Conservation (phyloP, 2,888 invertebrate genomes). For the Sphecodes monilicornis region DNA sequence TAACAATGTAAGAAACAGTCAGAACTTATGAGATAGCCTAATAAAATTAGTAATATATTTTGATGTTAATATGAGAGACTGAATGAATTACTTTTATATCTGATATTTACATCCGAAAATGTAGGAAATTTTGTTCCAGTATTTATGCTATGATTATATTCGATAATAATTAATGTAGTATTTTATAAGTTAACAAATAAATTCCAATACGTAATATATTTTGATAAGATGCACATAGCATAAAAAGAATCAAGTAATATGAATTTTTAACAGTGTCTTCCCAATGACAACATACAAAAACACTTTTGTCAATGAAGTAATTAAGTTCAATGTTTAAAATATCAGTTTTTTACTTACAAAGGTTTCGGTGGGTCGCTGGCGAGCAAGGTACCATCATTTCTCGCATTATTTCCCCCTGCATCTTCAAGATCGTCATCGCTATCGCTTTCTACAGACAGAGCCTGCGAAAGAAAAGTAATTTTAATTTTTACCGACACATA, state of each 20-base stretch:
- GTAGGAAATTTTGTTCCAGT: not conserved
- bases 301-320: not conserved
- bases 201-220: not conserved
- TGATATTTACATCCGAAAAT: not conserved
- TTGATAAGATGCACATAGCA: not conserved
- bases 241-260: not conserved
- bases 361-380: conserved; percentile 99
- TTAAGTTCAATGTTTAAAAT: not conserved
- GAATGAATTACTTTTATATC: not conserved
- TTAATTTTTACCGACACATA: not conserved
- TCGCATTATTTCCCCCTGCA: conserved; percentile 91
- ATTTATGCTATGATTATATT: not conserved
- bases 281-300: not conserved
- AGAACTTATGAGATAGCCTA: not conserved
- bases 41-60: not conserved
- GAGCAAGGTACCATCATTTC: conserved; percentile 97
- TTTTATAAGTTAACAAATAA: not conserved
- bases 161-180: not conserved
- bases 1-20: no score
- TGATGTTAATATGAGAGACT: not conserved
- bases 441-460: conserved; percentile 83
- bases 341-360: conserved; percentile 89
- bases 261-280: not conserved
- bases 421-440: conserved; percentile 94
- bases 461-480: conserved; percentile 73